A percentile compares a stretch with the other conserved stretches of the same genome.
Evolutionary conservation across 2,797 vertebrate genomes (phyloP).

Genomic region (Alauda arvensis): DNA sequence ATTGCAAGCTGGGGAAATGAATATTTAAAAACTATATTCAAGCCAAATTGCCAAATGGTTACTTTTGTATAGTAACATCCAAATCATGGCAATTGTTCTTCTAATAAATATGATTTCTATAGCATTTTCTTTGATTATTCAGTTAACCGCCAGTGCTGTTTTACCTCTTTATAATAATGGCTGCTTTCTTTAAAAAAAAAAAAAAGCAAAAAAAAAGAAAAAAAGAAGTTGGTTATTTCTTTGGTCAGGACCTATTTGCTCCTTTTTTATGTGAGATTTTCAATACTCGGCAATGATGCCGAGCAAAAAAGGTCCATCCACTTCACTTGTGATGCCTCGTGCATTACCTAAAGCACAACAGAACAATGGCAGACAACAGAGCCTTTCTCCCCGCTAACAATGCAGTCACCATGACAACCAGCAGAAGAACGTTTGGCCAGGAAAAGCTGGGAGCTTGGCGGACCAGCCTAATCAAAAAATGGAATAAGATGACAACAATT

Average conservation of each 20-base stretch:
- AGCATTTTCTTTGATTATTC: slow-evolving; percentile 68
- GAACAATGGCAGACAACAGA: slow-evolving; percentile 82
- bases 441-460: slow-evolving; percentile 79
- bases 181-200: slow-evolving; percentile 55
- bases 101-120: slow-evolving; percentile 75
- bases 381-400: slow-evolving; percentile 78
- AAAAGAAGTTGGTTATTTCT: slow-evolving; percentile 78
- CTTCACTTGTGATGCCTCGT: slow-evolving; percentile 82
- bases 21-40: slow-evolving; percentile 69
- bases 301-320: slow-evolving; percentile 83
- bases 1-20: slow-evolving; percentile 17
- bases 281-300: slow-evolving; percentile 80
- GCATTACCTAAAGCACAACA: slow-evolving; percentile 82
- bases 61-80: slow-evolving; percentile 69
- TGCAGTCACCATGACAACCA: slow-evolving; percentile 85
- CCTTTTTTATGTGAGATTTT: slow-evolving; percentile 83
- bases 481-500: slow-evolving; percentile 83
- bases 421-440: slow-evolving; percentile 81
- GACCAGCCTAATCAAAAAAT: slow-evolving; percentile 83
- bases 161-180: slow-evolving; percentile 74
- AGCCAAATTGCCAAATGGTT: slow-evolving; percentile 72
- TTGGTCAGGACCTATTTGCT: slow-evolving; percentile 79
- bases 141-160: slow-evolving; percentile 70
- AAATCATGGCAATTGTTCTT: slow-evolving; percentile 73
- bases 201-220: slow-evolving; percentile 11